A percentile compares a stretch with the other conserved stretches of the same genome.
phyloP scores from a whole-genome alignment of 2,888 invertebrate species.

The Microctonus brassicae region DNA sequence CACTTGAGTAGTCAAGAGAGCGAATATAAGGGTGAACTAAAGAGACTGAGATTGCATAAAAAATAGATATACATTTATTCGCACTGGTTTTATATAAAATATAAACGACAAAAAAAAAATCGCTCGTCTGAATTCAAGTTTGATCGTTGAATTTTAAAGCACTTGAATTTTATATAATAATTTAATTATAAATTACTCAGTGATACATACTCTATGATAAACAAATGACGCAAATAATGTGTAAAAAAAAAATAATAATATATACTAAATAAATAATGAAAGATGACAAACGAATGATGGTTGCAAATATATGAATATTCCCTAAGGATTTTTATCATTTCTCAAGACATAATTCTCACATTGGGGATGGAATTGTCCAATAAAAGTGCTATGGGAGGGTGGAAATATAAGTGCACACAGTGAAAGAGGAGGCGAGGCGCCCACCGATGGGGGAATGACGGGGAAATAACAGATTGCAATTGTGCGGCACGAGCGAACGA shows the following conservation, averaged over 20 bases:
- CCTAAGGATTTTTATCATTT: constrained; percentile 18
- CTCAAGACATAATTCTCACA: constrained; percentile 1
- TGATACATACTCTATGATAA: no score
- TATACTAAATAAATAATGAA: background rate
- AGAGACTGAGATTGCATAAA: background rate
- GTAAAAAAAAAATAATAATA: background rate
- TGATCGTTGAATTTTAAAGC: background rate
- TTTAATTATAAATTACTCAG: background rate
- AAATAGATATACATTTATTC: background rate
- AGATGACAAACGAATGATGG: background rate
- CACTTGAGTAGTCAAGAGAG: constrained; percentile 23
- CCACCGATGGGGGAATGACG: constrained; percentile 24
- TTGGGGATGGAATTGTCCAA: constrained; percentile 27
- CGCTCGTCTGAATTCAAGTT: background rate
- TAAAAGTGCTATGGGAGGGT: constrained; percentile 2
- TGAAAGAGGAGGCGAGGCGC: constrained; percentile 7
- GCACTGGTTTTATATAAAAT: background rate
- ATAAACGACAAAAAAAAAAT: background rate
- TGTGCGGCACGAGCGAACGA: constrained; percentile 45
- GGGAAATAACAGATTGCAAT: constrained; percentile 42
- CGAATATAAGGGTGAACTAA: background rate
- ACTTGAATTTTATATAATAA: background rate
- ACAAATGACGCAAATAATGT: no score
- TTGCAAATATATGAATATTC: background rate
- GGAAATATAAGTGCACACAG: background rate